Base-by-base conservation (phyloP, 2,888 invertebrate species). In the Chrysolina oricalcia region DNA sequence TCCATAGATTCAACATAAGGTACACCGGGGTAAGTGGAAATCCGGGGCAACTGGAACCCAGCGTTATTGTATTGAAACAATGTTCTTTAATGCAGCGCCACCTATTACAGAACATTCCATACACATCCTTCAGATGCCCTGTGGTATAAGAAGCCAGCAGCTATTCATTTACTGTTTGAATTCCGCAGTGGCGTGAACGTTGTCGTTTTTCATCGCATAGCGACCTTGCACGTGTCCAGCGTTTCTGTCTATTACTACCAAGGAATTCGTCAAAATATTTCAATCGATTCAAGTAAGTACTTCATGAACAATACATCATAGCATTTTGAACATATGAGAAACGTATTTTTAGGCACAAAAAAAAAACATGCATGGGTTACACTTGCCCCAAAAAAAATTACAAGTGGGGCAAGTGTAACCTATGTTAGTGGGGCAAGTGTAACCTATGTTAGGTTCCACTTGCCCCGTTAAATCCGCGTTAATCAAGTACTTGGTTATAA, bases 1-100 rank as follows among this genome's bases (percentile, higher is more conserved):
- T n/a, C n/a, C n/a, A n/a, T n/a, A n/a, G n/a, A n/a, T n/a, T n/a
- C n/a, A n/a, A n/a, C n/a, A n/a, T n/a, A n/a, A n/a, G n/a, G n/a
- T n/a, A n/a, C n/a, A n/a, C n/a, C n/a, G n/a, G n/a, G n/a, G n/a
- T 53, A 19, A 19, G 50, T 53, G 50, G 62, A 65, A 65, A 65
- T 43, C 10, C 21, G 41, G 46, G 65, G 65, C 46, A 65, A 65
- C 46, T 65, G 65, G 19, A 65, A 65, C n/a, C 41, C 64, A 64
- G 19, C 17, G 5, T 64, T 35, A 41, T 64, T 41, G 1, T 40
- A 10, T 4, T 62, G 23, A 27, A 15, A 41, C 1, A 27, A 27
- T 62, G 21, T 62, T 27, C 35, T 9, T 5, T 64, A 64, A 64
- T 2, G 6, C 17, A 17, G 64, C 64, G n/a, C 40, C 41, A 41